Evolutionary conservation across 2,797 vertebrate genomes (phyloP).

Genomic region (Threskiornis aethiopicus): DNA sequence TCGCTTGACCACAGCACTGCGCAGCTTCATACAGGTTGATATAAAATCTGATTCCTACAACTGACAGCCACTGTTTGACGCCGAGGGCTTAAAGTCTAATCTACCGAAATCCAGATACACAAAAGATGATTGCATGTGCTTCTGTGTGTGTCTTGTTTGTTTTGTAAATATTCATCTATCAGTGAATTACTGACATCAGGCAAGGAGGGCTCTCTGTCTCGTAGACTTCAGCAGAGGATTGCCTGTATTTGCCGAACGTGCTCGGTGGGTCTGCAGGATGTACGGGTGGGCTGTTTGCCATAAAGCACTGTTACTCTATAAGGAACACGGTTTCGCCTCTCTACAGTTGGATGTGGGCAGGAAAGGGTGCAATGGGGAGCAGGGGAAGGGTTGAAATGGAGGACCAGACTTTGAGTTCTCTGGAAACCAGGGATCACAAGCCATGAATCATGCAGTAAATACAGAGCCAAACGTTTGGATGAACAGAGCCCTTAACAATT

Average conservation of each 20-base stretch:
- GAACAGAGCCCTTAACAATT: constrained; percentile 56
- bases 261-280: not conserved
- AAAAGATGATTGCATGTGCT: not conserved
- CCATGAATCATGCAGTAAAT: constrained; percentile 55
- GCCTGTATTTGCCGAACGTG: accelerated
- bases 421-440: constrained; percentile 52
- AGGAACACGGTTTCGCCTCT: not conserved
- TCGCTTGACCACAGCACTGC: not conserved
- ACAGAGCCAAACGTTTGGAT: constrained; percentile 57
- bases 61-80: not conserved
- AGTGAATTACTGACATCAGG: not conserved
- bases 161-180: not conserved
- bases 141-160: not conserved
- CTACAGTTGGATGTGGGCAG: not conserved
- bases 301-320: not conserved
- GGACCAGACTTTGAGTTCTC: constrained; percentile 17
- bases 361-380: constrained; percentile 30
- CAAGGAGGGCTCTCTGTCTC: not conserved
- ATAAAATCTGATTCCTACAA: not conserved
- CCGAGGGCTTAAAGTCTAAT: not conserved
- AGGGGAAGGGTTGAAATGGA: constrained; percentile 15
- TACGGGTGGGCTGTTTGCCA: not conserved
- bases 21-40: not conserved
- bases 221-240: not conserved
- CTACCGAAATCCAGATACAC: not conserved